Percentiles rank a stretch among this genome's conserved stretches.
phyloP scores from a whole-genome alignment of 1,140 invertebrate genomes.

The Tetramorium simillimum region DNA sequence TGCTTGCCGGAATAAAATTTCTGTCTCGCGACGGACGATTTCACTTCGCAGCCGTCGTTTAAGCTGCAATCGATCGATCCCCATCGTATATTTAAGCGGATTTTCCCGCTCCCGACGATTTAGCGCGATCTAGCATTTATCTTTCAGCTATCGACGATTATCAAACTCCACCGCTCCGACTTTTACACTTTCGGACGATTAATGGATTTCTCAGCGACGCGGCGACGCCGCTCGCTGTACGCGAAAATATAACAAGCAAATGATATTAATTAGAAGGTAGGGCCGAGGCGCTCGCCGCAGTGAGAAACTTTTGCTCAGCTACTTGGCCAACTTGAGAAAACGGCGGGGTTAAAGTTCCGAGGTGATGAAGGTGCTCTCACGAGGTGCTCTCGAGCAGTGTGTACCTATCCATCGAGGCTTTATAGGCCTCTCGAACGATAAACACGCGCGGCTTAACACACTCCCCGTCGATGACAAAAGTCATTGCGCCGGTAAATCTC shows the following conservation, averaged over 20 bases:
- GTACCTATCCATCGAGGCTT: conserved; percentile 38
- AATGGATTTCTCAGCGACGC: neutral
- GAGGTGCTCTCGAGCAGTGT: neutral
- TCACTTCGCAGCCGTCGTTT: conserved; percentile 44
- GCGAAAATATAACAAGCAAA: conserved; percentile 17
- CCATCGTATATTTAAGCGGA: neutral
- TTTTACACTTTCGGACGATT: neutral
- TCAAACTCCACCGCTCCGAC: neutral
- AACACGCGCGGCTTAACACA: conserved; percentile 48
- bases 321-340: conserved; percentile 15
- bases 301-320: conserved; percentile 33
- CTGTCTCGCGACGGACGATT: conserved; percentile 32
- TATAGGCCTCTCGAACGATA: conserved; percentile 49
- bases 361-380: conserved; percentile 24
- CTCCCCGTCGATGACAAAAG: conserved; percentile 20
- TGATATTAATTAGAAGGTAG: conserved; percentile 44
- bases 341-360: conserved; percentile 28
- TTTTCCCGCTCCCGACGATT: neutral
- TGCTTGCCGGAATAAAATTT: conserved; percentile 39
- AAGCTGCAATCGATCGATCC: conserved; percentile 12
- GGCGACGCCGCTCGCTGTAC: neutral
- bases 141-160: neutral
- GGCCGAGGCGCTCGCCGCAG: neutral
- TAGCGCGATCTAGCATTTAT: neutral
- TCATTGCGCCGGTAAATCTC: neutral